phyloP scores from a whole-genome alignment of 2,888 invertebrate genomes.

The Melinopterus prodromus region DNA sequence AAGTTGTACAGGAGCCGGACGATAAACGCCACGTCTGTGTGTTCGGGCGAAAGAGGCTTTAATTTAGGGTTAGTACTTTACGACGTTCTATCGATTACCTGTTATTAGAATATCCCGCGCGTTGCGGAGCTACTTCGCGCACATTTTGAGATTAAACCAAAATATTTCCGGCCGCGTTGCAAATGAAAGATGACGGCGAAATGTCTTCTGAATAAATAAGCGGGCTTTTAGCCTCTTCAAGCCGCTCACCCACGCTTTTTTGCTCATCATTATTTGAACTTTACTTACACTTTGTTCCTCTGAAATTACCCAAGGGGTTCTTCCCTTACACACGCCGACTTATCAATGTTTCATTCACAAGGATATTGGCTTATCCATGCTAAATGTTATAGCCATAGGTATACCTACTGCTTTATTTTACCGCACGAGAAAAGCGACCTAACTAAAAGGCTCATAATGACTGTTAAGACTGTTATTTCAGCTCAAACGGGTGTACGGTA shows the following conservation, averaged over 20 bases:
- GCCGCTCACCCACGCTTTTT: background rate
- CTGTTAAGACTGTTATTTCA: too few species aligned
- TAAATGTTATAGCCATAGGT: too few species aligned
- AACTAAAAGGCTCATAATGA: too few species aligned
- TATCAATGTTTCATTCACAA: background rate
- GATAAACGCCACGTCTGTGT: background rate
- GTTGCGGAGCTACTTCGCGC: background rate
- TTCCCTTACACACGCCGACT: background rate
- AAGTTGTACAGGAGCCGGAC: background rate
- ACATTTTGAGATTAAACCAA: background rate
- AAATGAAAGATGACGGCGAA: background rate
- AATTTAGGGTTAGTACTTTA: background rate
- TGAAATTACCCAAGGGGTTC: background rate
- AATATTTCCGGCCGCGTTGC: background rate
- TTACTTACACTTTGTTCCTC: background rate
- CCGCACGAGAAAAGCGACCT: too few species aligned
- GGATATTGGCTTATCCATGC: too few species aligned
- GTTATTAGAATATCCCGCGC: background rate
- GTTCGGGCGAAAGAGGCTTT: background rate
- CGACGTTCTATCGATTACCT: background rate
- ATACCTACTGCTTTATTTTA: too few species aligned
- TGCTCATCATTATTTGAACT: background rate
- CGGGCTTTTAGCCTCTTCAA: background rate
- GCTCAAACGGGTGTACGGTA: too few species aligned
- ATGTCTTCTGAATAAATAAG: background rate